A percentile compares a stretch with the other conserved stretches of the same genome.
These are phyloP conservation scores for Tor tambroides DNA, from an alignment of 2,113 vertebrate genomes.

Conservation along the genomic window DNA sequence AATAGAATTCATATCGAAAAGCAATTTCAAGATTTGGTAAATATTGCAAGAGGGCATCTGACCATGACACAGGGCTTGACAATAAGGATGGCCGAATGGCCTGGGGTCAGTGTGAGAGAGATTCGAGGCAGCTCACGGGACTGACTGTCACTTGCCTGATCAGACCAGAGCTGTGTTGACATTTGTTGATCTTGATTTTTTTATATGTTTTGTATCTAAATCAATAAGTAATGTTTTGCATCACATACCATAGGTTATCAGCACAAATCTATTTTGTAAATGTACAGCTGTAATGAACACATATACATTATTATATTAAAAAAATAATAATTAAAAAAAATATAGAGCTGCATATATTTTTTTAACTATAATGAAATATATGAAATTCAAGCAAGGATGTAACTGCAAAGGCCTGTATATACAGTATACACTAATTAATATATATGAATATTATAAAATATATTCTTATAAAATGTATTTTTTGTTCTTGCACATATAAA, in stretches of 20 bases:
- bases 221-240: neutral
- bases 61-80: neutral
- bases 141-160: neutral
- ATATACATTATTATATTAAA: neutral
- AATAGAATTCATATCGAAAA: neutral
- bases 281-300: neutral
- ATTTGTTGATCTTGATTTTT: neutral
- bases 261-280: neutral
- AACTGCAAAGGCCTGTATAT: neutral
- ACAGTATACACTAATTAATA: neutral
- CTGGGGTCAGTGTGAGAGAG: neutral
- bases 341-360: neutral
- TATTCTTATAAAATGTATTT: neutral
- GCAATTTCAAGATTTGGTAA: neutral
- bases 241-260: neutral
- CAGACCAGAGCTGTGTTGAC: neutral
- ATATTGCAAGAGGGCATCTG: slow-evolving; percentile 3
- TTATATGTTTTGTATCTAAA: neutral
- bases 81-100: neutral
- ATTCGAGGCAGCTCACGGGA: neutral
- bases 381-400: no score
- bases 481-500: neutral
- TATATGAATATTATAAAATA: neutral
- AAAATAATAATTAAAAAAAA: neutral
- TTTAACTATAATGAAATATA: neutral